These are phyloP conservation scores for Sebastolobus altivelis DNA, from an alignment of 2,797 vertebrate species.

Conservation along the genomic window DNA sequence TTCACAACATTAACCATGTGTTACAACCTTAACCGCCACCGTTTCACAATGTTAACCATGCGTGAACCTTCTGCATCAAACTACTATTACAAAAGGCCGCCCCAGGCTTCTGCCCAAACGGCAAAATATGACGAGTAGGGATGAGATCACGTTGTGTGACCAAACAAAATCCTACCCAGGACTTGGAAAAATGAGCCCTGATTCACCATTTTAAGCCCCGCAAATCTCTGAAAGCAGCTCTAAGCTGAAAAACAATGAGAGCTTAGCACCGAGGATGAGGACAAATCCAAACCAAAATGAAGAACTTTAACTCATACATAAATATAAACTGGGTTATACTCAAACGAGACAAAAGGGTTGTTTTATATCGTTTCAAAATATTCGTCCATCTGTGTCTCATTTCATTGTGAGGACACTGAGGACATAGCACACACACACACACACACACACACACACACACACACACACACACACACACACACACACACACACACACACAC, in stretches of 20 bases:
- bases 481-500: background rate
- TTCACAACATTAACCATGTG: background rate
- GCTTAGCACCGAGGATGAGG: background rate
- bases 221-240: constrained; percentile 16
- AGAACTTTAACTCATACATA: background rate
- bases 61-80: background rate
- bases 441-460: background rate
- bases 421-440: background rate
- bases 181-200: constrained; percentile 18
- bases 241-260: background rate
- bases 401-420: constrained; percentile 14
- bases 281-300: constrained; percentile 6
- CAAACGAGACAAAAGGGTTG: background rate
- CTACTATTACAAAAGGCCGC: too few species aligned
- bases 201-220: constrained; percentile 14
- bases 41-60: background rate
- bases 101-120: too few species aligned
- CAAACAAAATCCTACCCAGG: constrained; percentile 1
- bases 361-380: constrained; percentile 11
- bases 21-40: background rate
- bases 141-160: too few species aligned
- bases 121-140: too few species aligned
- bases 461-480: background rate
- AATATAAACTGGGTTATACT: background rate
- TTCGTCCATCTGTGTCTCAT: constrained; percentile 19